phyloP scores from a whole-genome alignment of 2,113 vertebrate species.

The Gymnorhina tibicen region DNA sequence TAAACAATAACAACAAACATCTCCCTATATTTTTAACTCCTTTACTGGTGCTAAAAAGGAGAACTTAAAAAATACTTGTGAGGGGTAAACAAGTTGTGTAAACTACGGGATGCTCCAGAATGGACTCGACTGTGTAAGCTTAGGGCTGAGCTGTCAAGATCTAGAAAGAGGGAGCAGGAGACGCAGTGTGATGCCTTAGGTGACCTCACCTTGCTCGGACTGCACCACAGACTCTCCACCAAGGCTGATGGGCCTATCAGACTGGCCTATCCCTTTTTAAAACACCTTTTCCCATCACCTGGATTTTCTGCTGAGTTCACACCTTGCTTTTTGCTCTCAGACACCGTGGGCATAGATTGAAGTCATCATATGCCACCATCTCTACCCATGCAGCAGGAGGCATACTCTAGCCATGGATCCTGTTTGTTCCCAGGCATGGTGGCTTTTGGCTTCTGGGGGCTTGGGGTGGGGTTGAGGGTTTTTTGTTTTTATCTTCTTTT shows the following conservation, averaged over 20 bases:
- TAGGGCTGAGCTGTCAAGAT: not conserved
- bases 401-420: not conserved
- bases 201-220: fast-evolving
- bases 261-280: not conserved
- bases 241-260: not conserved
- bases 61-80: not conserved
- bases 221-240: not conserved
- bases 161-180: not conserved
- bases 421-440: not conserved
- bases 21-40: not conserved
- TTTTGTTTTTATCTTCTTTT: not conserved
- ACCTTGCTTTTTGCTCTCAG: not conserved
- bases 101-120: not conserved
- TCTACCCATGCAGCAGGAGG: fast-evolving
- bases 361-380: not conserved
- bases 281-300: not conserved
- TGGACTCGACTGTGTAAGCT: not conserved
- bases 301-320: not conserved
- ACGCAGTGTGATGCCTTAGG: fast-evolving
- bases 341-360: not conserved
- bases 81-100: not conserved
- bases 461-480: not conserved
- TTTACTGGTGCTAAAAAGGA: not conserved
- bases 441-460: not conserved
- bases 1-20: not conserved